phyloP scores from a whole-genome alignment of 1,140 invertebrate species.

The Bombus polaris region DNA sequence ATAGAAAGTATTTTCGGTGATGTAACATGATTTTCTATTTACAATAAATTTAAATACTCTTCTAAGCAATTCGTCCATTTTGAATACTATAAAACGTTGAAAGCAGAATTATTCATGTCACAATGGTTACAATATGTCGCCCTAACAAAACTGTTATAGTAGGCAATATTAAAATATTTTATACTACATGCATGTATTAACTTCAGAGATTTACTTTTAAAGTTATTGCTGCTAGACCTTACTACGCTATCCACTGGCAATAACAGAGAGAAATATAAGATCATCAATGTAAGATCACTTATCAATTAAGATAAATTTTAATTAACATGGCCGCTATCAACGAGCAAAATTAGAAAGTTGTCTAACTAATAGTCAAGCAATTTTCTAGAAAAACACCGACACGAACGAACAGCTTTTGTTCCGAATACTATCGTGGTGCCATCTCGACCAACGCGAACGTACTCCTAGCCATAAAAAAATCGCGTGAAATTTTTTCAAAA shows the following conservation, averaged over 20 bases:
- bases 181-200: neutral
- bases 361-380: neutral
- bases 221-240: neutral
- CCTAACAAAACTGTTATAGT: neutral
- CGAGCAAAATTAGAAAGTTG: neutral
- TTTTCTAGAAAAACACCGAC: rapidly evolving
- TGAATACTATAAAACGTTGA: neutral
- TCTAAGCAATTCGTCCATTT: neutral
- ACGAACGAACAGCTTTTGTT: neutral
- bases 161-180: neutral
- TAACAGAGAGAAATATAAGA: neutral
- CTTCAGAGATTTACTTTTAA: neutral
- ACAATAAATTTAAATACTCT: neutral
- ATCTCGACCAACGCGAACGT: conserved; percentile 1
- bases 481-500: conserved; percentile 8
- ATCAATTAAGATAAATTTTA: neutral
- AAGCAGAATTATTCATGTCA: neutral
- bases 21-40: neutral
- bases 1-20: neutral
- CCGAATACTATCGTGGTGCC: conserved; percentile 27
- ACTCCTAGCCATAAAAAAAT: conserved; percentile 19
- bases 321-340: neutral
- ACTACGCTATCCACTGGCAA: neutral
- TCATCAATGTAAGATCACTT: neutral
- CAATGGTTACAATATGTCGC: neutral